Conservation (phyloP, 2,113 vertebrate genomes). For the Oryzias melastigma region DNA sequence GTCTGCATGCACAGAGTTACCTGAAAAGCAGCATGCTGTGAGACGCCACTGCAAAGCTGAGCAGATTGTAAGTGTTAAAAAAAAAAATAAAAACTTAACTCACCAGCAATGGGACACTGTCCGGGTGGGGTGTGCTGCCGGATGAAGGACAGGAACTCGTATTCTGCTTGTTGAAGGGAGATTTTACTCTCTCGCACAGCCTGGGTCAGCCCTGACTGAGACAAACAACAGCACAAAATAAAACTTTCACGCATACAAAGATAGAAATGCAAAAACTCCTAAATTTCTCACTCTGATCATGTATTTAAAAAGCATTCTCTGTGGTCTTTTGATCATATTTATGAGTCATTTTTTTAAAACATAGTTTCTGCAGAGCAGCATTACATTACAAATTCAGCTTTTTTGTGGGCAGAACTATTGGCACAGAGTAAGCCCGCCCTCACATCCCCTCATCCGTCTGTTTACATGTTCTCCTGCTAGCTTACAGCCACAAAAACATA, state of each 20-base stretch:
- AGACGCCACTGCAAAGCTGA: neutral
- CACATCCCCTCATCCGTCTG: no score
- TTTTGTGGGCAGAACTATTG: no score
- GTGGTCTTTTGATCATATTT: no score
- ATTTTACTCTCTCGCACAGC: slow-evolving; percentile 90
- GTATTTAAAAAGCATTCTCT: no score
- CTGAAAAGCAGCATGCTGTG: slow-evolving; percentile 37
- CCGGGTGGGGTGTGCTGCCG: slow-evolving; percentile 92
- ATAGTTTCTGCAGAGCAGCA: no score
- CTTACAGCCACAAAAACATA: no score
- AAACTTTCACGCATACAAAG: neutral
- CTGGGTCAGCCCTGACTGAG: slow-evolving; percentile 93
- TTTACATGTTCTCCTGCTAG: no score
- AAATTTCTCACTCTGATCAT: no score
- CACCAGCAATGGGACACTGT: slow-evolving; percentile 94
- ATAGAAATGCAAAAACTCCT: no score
- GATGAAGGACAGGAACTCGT: slow-evolving; percentile 94
- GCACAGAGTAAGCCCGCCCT: no score
- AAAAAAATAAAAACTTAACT: slow-evolving; percentile 11
- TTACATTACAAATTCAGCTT: no score
- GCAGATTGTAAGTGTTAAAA: neutral
- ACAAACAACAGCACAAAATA: slow-evolving; percentile 12
- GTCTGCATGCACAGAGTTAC: slow-evolving; percentile 84
- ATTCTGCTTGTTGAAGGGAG: slow-evolving; percentile 89
- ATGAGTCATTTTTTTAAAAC: no score